phyloP scores from a whole-genome alignment of 1,140 invertebrate genomes.

The Dinoponera quadriceps region DNA sequence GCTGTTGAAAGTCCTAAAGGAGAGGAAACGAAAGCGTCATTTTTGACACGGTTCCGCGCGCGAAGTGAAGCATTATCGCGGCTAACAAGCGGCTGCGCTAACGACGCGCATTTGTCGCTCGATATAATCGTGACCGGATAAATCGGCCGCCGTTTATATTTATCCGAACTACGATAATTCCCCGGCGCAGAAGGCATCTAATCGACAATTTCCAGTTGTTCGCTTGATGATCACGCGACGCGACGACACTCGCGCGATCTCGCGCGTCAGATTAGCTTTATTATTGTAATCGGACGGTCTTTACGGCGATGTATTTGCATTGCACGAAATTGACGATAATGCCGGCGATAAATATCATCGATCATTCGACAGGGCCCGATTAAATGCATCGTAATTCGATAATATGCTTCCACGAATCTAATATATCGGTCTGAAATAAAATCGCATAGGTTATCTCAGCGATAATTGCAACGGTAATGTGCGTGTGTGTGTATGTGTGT shows the following conservation, averaged over 20 bases:
- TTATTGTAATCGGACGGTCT: conserved; percentile 15
- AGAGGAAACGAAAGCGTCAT: not conserved
- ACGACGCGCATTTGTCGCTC: conserved; percentile 6
- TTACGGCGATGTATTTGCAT: not conserved
- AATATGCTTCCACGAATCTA: not conserved
- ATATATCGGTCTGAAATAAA: not conserved
- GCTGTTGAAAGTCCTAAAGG: not conserved
- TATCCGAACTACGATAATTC: conserved; percentile 3
- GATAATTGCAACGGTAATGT: conserved; percentile 7
- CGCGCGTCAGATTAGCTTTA: conserved; percentile 32
- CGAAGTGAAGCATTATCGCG: conserved; percentile 9
- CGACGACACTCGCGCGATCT: conserved; percentile 14
- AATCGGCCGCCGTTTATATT: conserved; percentile 20
- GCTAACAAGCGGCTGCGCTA: conserved; percentile 16
- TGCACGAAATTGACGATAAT: conserved; percentile 12
- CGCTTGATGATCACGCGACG: conserved; percentile 35
- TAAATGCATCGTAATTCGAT: not conserved
- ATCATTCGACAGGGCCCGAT: no score
- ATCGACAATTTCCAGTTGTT: conserved; percentile 14
- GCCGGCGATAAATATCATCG: conserved; percentile 39
- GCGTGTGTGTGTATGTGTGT: no score
- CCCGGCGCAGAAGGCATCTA: not conserved
- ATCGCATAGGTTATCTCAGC: conserved; percentile 8
- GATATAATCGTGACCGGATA: not conserved
- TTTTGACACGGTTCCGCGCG: conserved; percentile 8